phyloP scores from a whole-genome alignment of 2,797 vertebrate species.

The Alfaro cultratus region DNA sequence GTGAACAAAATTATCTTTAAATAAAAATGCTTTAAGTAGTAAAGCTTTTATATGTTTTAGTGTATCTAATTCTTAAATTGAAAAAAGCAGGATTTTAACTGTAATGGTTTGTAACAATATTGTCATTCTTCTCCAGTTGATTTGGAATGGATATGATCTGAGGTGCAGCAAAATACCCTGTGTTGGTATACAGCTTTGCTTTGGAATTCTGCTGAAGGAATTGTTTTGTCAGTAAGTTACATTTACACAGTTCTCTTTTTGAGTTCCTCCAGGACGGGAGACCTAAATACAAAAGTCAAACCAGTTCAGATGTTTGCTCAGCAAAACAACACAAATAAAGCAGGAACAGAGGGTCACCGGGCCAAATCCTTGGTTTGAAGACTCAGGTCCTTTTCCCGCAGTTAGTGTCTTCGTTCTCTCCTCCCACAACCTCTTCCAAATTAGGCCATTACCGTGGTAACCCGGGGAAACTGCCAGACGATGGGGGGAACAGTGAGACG shows the following conservation, averaged over 20 bases:
- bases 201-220: not conserved
- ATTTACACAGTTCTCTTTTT: constrained; percentile 32
- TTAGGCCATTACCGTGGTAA: constrained; percentile 65
- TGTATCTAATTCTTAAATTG: not conserved
- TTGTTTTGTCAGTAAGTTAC: constrained; percentile 29
- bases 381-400: constrained; percentile 45
- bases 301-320: constrained; percentile 55
- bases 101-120: constrained; percentile 26
- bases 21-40: not conserved
- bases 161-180: not conserved
- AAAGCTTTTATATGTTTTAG: not conserved
- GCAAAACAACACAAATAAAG: constrained; percentile 48
- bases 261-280: constrained; percentile 34
- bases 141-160: not conserved
- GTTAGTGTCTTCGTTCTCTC: constrained; percentile 44
- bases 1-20: not conserved
- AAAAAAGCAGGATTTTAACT: constrained; percentile 12
- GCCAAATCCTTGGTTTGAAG: constrained; percentile 51
- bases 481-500: constrained; percentile 44
- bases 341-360: constrained; percentile 48
- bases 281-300: constrained; percentile 49
- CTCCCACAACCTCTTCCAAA: constrained; percentile 59
- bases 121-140: not conserved
- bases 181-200: not conserved
- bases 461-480: constrained; percentile 54